These are phyloP conservation scores for Acanthurus tractus DNA, from an alignment of 2,797 vertebrate genomes.

Conservation along the genomic window DNA sequence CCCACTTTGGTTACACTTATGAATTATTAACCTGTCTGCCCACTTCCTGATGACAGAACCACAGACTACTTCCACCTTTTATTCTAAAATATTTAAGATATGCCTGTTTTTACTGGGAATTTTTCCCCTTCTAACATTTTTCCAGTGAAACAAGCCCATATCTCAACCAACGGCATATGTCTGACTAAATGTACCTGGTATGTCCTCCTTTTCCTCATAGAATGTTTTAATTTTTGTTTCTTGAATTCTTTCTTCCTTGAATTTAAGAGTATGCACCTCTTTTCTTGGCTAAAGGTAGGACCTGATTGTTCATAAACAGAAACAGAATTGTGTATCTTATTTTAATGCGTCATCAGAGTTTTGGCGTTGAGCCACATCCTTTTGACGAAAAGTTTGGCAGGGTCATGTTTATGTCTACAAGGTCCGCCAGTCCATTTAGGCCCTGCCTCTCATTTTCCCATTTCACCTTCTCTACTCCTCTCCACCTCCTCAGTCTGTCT, in stretches of 20 bases:
- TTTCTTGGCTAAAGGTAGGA: constrained; percentile 6
- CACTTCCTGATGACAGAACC: constrained; percentile 83
- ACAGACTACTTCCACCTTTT: constrained; percentile 84
- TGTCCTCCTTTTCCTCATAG: background rate
- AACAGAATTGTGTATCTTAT: background rate
- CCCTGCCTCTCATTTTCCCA: constrained; percentile 36
- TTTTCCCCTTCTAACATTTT: constrained; percentile 24
- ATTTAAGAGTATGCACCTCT: background rate
- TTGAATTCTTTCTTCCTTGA: too few species aligned
- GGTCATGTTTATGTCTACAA: constrained; percentile 53
- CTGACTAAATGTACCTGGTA: background rate
- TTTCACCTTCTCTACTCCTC: constrained; percentile 15
- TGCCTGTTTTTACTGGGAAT: constrained; percentile 51
- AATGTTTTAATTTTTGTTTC: background rate
- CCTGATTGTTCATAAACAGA: constrained; percentile 8
- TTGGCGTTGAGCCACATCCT: constrained; percentile 26
- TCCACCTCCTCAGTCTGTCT: constrained; percentile 39
- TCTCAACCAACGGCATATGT: background rate
- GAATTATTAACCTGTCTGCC: constrained; percentile 89
- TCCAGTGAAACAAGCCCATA: background rate
- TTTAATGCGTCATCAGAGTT: constrained; percentile 9
- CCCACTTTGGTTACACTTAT: constrained; percentile 85
- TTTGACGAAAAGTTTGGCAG: constrained; percentile 39
- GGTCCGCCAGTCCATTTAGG: constrained; percentile 28
- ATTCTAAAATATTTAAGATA: constrained; percentile 89